Conservation (phyloP, 2,797 vertebrate species). For the Alauda arvensis region DNA sequence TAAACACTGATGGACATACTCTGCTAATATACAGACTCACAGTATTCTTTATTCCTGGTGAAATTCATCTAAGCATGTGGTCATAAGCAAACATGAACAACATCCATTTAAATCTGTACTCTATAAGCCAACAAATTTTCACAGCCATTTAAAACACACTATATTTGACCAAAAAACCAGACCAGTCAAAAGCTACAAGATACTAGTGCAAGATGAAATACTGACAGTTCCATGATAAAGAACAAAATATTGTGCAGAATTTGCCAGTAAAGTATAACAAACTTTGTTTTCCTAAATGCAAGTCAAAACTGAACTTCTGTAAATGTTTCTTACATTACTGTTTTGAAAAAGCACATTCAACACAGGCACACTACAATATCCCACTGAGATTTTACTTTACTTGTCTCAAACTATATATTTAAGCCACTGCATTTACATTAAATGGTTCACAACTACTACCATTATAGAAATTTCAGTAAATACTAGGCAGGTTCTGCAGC, state of each 20-base stretch:
- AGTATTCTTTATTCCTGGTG: not conserved
- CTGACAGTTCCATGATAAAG: not conserved
- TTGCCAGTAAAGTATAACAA: not conserved
- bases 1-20: not conserved
- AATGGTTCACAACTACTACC: not conserved
- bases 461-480: not conserved
- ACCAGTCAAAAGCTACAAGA: not conserved
- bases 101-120: not conserved
- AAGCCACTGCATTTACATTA: not conserved
- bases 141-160: not conserved
- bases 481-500: not conserved
- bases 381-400: not conserved
- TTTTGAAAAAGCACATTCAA: not conserved
- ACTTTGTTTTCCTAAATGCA: not conserved
- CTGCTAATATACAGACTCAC: not conserved
- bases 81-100: not conserved
- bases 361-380: not conserved
- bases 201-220: not conserved
- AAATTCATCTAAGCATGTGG: not conserved
- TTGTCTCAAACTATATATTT: not conserved
- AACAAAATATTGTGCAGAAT: not conserved
- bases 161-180: not conserved
- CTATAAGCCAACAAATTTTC: not conserved
- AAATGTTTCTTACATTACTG: not conserved
- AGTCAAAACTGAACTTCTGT: not conserved